These are phyloP conservation scores for Cyclophora albipunctata DNA, from an alignment of 2,888 invertebrate species.

Conservation along the genomic window DNA sequence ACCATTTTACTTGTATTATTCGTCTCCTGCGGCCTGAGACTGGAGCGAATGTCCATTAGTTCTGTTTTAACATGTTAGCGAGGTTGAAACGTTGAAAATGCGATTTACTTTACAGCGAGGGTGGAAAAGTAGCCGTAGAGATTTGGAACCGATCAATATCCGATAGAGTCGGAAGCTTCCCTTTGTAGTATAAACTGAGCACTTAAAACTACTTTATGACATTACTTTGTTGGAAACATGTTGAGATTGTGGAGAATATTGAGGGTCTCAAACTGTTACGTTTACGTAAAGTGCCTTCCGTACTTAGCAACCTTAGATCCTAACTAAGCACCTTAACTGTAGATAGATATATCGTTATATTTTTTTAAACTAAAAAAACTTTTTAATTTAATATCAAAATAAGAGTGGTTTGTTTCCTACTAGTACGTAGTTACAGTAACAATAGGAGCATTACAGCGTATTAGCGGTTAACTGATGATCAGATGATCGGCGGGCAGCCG, in stretches of 20 bases:
- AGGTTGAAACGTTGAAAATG: constrained; percentile 75
- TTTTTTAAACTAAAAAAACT: too few species aligned
- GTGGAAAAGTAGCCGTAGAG: constrained; percentile 67
- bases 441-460: constrained; percentile 55
- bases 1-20: constrained; percentile 76
- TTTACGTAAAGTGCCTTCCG: too few species aligned
- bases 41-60: constrained; percentile 76
- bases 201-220: constrained; percentile 7
- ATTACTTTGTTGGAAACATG: background rate
- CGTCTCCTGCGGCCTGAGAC: constrained; percentile 73
- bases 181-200: constrained; percentile 29
- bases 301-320: too few species aligned
- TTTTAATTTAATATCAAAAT: too few species aligned
- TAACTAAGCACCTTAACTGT: too few species aligned
- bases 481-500: constrained; percentile 26
- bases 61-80: constrained; percentile 76
- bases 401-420: too few species aligned
- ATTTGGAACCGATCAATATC: constrained; percentile 60
- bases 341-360: too few species aligned
- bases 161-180: constrained; percentile 48
- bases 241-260: background rate
- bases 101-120: constrained; percentile 71
- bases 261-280: too few species aligned
- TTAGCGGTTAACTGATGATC: constrained; percentile 56
- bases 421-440: constrained; percentile 23